These are phyloP conservation scores for Amphibalanus amphitrite DNA, from an alignment of 1,140 invertebrate genomes.

Conservation along the genomic window DNA sequence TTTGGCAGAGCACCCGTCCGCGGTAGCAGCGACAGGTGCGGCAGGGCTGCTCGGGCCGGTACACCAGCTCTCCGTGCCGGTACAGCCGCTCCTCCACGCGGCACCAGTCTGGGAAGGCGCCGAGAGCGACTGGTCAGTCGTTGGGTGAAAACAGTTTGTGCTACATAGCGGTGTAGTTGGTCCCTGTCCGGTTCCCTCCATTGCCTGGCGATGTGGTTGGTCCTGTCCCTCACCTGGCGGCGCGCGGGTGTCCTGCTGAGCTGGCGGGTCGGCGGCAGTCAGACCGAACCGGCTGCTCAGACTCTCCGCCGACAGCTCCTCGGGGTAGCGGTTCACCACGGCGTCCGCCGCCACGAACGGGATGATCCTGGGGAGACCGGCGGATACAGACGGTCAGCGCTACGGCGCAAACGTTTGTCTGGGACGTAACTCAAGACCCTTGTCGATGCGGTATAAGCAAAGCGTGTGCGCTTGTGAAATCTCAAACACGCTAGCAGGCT, in stretches of 20 bases:
- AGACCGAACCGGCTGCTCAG: neutral
- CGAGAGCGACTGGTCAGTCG: too few relatives aligned
- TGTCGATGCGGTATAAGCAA: too few relatives aligned
- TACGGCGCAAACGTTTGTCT: too few relatives aligned
- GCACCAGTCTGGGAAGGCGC: constrained; percentile 3
- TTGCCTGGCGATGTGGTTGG: too few relatives aligned
- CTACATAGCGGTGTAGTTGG: too few relatives aligned
- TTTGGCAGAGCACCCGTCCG: constrained; percentile 8
- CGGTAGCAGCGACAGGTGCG: constrained; percentile 9
- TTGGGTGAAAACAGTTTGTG: too few relatives aligned
- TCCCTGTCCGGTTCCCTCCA: too few relatives aligned
- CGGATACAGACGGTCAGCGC: too few relatives aligned
- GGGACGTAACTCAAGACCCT: too few relatives aligned
- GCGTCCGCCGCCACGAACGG: constrained; percentile 62
- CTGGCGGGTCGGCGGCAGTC: constrained; percentile 15
- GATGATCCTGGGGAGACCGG: constrained; percentile 48
- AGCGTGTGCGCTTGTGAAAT: too few relatives aligned
- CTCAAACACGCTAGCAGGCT: too few relatives aligned
- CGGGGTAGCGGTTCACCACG: constrained; percentile 29
- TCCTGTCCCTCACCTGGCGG: too few relatives aligned
- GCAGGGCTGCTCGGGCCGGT: constrained; percentile 6
- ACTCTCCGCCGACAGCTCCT: constrained; percentile 17
- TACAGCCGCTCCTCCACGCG: neutral
- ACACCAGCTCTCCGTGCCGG: neutral
- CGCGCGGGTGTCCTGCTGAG: constrained; percentile 12